Percentiles rank a stretch among this genome's conserved stretches.
Evolutionary conservation across 2,113 vertebrate genomes (phyloP).

Genomic region (Solea solea): DNA sequence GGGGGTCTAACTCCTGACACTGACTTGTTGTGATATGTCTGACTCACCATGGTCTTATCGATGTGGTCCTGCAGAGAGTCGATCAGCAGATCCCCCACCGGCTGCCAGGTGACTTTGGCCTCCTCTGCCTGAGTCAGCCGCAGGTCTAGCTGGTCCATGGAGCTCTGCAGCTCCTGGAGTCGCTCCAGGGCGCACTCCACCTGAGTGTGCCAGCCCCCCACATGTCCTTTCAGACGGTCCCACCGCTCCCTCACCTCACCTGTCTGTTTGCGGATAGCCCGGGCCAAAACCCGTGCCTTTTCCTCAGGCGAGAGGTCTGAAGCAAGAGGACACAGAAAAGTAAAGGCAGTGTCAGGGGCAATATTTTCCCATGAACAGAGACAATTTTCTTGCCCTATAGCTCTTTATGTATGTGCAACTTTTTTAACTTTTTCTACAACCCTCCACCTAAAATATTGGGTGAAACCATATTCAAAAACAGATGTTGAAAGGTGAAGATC

Average conservation of each 20-base stretch:
- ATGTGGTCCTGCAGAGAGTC: slow-evolving; percentile 96
- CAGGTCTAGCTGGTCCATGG: slow-evolving; percentile 93
- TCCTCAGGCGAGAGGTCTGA: slow-evolving; percentile 92
- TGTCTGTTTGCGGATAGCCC: slow-evolving; percentile 95
- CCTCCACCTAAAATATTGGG: no score
- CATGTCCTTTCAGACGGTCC: slow-evolving; percentile 88
- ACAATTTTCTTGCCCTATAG: neutral
- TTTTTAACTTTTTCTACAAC: no score
- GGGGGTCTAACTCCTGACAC: neutral
- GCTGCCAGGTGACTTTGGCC: slow-evolving; percentile 87
- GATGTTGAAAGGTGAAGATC: no score
- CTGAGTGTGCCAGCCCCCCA: slow-evolving; percentile 90
- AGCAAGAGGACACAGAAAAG: neutral
- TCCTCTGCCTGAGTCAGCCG: slow-evolving; percentile 89
- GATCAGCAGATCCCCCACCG: slow-evolving; percentile 92
- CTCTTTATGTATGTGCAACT: neutral
- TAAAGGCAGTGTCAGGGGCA: neutral
- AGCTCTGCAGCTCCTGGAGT: slow-evolving; percentile 91
- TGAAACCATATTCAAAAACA: no score
- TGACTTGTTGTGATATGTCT: neutral
- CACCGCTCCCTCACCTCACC: slow-evolving; percentile 93
- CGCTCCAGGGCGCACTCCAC: slow-evolving; percentile 91
- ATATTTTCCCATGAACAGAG: neutral
- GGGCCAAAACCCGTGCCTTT: slow-evolving; percentile 90
- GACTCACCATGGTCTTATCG: slow-evolving; percentile 87